Percentiles rank a stretch among this genome's conserved stretches.
Evolutionary conservation across 2,113 vertebrate genomes (phyloP).

Genomic region (Heteronetta atricapilla): DNA sequence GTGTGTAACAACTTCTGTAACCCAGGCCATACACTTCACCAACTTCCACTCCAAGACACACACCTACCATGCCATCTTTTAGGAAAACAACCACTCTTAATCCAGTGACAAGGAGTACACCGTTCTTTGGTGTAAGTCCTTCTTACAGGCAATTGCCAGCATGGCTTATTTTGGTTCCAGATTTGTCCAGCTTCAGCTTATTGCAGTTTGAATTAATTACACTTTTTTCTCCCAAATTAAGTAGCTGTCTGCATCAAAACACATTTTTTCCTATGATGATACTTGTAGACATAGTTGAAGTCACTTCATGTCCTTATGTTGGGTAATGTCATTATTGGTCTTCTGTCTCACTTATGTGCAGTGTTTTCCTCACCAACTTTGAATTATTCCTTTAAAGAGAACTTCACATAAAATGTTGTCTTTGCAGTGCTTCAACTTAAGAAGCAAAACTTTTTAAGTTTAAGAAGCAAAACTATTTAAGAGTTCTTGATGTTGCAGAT

Average conservation of each 20-base stretch:
- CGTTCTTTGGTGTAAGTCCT: neutral
- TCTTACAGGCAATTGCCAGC: fast-evolving
- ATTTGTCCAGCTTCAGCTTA: neutral
- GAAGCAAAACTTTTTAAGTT: too few species aligned
- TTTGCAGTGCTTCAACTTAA: neutral
- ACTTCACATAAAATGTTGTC: too few species aligned
- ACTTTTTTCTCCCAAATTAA: neutral
- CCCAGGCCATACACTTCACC: neutral
- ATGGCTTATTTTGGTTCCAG: neutral
- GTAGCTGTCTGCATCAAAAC: neutral
- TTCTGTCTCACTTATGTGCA: neutral
- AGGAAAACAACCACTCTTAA: fast-evolving
- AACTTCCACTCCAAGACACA: neutral
- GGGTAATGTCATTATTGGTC: neutral
- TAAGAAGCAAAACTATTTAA: neutral
- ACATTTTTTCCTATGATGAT: neutral
- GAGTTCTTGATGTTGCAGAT: neutral
- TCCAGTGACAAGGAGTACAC: neutral
- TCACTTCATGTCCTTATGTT: neutral
- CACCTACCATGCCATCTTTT: neutral
- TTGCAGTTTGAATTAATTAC: neutral
- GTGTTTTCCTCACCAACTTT: neutral
- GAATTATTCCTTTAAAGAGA: neutral
- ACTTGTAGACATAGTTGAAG: neutral
- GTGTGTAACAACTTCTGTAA: neutral